Base-by-base conservation (phyloP, 2,797 vertebrate genomes). In the Tangara arthus region DNA sequence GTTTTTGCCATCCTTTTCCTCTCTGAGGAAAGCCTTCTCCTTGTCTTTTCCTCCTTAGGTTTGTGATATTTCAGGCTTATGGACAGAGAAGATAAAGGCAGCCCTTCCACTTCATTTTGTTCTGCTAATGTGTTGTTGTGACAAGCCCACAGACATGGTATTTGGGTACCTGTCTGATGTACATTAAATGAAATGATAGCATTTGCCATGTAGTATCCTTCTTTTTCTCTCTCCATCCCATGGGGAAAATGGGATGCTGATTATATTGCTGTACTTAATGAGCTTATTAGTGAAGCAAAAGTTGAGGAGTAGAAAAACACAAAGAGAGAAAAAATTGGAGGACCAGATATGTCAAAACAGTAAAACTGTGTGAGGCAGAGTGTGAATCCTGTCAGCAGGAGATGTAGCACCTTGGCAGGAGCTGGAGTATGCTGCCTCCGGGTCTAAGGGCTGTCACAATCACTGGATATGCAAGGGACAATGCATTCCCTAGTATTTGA, bases 251-350 rank as follows among this genome's bases (percentile, higher is more conserved):
- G 22, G 14, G 24, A 76, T 81, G 53, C 55, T 78, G 87, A 86
- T 95, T 93, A 59, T 76, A 76, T 52, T 81, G 53, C 85, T 85
- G 8, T 65, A 78, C 23, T 61, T 87, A 92, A 80, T 82, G 75
- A 90, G 53, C 86, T 82, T 91, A 55, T 92, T 85, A 87, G 71
- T 75, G 60, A 80, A 89, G 68, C 56, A 68, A 73, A 94, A 93
- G 41, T 66, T 87, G 71, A 87, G 27, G 37, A 79, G 27, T 28
- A 82, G 34, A 39, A 93, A 71, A 82, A 77, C 1, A 7, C 18
- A 71, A 53, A 34, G 44, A 56, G 61, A 52, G 27, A 42, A 89
- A 82, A 53, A 59, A 84, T 6, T 28, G 52, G 15, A 85, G 46
- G 37, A 32, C 9, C 20, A 52, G n/a, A 44, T 89, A 63, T 32